These are phyloP conservation scores for Rhynchonycteris naso DNA, from an alignment of 2,797 vertebrate species.

Conservation along the genomic window DNA sequence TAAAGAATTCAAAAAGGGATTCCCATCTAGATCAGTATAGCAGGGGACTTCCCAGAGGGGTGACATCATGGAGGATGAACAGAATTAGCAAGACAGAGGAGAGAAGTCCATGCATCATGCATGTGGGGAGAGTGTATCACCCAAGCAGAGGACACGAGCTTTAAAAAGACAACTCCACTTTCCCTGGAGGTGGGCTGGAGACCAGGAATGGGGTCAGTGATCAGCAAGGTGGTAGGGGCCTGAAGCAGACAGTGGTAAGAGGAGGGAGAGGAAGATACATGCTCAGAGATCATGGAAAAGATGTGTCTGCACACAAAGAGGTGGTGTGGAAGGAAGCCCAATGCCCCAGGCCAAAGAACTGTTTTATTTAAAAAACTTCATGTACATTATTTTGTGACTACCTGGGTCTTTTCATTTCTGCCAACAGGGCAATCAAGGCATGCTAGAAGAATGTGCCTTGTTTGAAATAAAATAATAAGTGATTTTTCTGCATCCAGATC, in stretches of 20 bases:
- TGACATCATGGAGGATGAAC: background rate
- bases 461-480: background rate
- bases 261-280: background rate
- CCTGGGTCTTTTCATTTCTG: background rate
- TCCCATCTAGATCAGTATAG: background rate
- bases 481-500: background rate
- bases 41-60: background rate
- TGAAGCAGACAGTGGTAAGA: too few species aligned
- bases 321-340: background rate
- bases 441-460: background rate
- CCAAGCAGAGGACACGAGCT: background rate
- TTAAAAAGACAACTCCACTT: background rate
- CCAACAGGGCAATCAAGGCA: background rate
- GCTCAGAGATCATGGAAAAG: background rate
- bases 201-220: accelerated
- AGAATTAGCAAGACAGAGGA: background rate
- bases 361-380: background rate
- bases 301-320: background rate
- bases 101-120: too few species aligned
- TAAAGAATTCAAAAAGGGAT: background rate
- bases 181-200: background rate
- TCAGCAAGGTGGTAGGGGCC: background rate
- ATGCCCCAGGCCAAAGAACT: background rate
- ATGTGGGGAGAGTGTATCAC: background rate
- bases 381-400: background rate